Evolutionary conservation across 1,140 invertebrate genomes (phyloP), one percentile per base, ranked within the genome.

Genomic region (Galleria mellonella): DNA sequence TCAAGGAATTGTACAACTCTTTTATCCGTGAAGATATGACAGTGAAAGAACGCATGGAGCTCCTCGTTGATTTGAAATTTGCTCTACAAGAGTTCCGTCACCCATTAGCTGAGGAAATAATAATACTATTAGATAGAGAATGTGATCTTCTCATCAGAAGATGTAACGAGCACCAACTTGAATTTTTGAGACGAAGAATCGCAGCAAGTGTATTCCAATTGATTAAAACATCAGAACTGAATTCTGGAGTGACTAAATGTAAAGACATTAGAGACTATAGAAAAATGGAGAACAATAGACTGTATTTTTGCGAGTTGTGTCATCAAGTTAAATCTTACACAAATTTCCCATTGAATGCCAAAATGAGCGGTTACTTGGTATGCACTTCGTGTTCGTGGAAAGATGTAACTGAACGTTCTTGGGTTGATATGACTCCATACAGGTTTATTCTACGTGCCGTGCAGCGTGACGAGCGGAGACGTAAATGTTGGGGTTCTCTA

Each of bases 361-460:
- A 68, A 51, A 83, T 83, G 52, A 79, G 59, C 23, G 76, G 72
- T 7, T 71, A 88, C 31, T 68, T 85, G 12, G 76, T 87, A 0
- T 90, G 89, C 51, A 86, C 65, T 14, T 85, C 83, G 6, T 90
- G 89, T 51, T 78, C 77, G 13, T 89, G 88, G 85, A 81, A 87
- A 47, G 82, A 87, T 31, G 78, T 87, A 4, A 79, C 86, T 23
- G 79, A 85, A 51, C 83, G 83, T 1, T 75, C 69, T 9, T 88
- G 87, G 86, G 62, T 88, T 1, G 89, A 90, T 43, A 86, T 89
- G 69, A 88, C 87, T n/a, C 89, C 89, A 1, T 91, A 89, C 49
- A 85, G 86, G 36, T 89, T 89, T 55, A 89, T 92, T 28, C 62
- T 92, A 9, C 74, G 88, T 32, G 87, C 87, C 4, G 87, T 92